Conservation (phyloP, 2,888 invertebrate species). For the Heteromurus nitidus region DNA sequence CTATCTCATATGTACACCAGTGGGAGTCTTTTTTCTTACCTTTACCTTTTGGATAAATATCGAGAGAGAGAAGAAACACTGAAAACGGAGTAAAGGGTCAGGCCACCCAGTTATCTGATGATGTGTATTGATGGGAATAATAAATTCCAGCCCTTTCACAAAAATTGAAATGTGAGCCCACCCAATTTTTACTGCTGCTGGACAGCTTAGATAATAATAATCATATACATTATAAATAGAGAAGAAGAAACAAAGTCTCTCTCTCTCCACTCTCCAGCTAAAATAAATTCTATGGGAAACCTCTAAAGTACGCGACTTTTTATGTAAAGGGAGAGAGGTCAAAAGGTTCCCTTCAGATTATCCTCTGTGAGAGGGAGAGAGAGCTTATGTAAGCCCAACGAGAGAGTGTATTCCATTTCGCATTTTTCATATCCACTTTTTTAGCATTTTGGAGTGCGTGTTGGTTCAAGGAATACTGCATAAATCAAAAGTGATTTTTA, state of each 20-base stretch:
- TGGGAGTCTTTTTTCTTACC: slow-evolving; percentile 32
- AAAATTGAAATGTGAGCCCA: slow-evolving; percentile 70
- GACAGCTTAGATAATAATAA: slow-evolving; percentile 53
- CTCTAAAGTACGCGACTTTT: background rate
- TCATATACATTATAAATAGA: slow-evolving; percentile 27
- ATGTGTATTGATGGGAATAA: slow-evolving; percentile 69
- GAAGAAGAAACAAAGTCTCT: background rate
- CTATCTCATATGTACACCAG: background rate
- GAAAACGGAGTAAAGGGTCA: slow-evolving; percentile 65
- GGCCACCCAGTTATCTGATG: slow-evolving; percentile 71
- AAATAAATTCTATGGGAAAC: background rate
- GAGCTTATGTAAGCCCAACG: background rate
- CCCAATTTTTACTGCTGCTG: slow-evolving; percentile 66
- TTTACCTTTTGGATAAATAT: slow-evolving; percentile 1
- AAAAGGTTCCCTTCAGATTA: slow-evolving; percentile 1
- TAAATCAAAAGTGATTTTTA: no score
- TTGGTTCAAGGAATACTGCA: no score
- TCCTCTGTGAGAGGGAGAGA: background rate
- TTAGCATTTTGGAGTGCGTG: no score
- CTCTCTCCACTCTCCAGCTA: background rate
- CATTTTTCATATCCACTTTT: no score
- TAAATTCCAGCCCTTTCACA: slow-evolving; percentile 70
- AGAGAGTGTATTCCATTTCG: no score
- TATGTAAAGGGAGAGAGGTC: slow-evolving; percentile 19
- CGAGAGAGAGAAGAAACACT: slow-evolving; percentile 40